These are phyloP conservation scores for Hypomecis punctinalis DNA, from an alignment of 2,888 invertebrate species.

Conservation along the genomic window DNA sequence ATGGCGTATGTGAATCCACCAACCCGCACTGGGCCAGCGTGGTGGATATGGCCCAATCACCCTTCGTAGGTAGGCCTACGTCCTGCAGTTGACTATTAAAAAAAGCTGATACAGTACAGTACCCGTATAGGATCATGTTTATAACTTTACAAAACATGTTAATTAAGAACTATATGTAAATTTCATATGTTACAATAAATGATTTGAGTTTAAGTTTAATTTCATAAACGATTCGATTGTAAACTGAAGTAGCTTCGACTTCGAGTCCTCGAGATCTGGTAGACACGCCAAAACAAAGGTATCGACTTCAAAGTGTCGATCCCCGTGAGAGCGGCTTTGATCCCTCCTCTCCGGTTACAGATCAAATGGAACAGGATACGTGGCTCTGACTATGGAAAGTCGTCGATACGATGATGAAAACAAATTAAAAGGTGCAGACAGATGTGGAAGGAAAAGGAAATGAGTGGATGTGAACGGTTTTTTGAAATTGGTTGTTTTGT, in stretches of 20 bases:
- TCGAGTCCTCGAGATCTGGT: not conserved
- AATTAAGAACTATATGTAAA: too few species aligned
- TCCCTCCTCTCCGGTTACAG: slow-evolving; percentile 15
- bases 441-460: not conserved
- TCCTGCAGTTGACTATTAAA: too few species aligned
- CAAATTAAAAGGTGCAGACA: not conserved
- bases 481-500: too few species aligned
- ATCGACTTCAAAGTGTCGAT: slow-evolving; percentile 33
- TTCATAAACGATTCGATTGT: slow-evolving; percentile 22
- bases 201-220: too few species aligned
- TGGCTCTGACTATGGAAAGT: slow-evolving; percentile 3
- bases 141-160: too few species aligned
- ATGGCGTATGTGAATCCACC: too few species aligned
- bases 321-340: slow-evolving; percentile 24
- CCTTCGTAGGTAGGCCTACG: too few species aligned
- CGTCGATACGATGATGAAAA: not conserved
- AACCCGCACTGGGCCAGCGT: too few species aligned
- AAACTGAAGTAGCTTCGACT: slow-evolving; percentile 14
- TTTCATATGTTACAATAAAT: too few species aligned
- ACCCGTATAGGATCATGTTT: too few species aligned
- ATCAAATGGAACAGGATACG: slow-evolving; percentile 14
- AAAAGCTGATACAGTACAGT: too few species aligned
- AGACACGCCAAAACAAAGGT: slow-evolving; percentile 28
- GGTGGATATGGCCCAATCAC: too few species aligned
- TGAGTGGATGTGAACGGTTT: not conserved